A percentile compares a stretch with the other conserved stretches of the same genome.
phyloP scores from a whole-genome alignment of 2,888 invertebrate species.

The Gastrophysa polygoni region DNA sequence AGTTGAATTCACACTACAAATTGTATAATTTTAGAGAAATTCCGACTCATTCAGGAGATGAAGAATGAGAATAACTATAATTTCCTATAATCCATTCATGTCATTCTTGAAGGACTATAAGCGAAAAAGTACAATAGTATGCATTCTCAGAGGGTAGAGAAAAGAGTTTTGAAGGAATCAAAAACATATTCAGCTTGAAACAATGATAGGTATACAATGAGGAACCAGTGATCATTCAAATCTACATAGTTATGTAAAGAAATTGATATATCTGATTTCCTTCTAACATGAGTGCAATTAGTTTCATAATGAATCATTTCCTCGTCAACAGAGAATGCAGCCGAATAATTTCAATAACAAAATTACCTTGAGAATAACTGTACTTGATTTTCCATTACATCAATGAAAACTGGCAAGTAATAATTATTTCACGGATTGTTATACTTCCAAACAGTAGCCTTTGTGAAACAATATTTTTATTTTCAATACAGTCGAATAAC shows the following conservation, averaged over 20 bases:
- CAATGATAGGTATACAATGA: not conserved
- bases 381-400: constrained; percentile 20
- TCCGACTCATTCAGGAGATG: too few relatives aligned
- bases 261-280: constrained; percentile 13
- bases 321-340: not conserved
- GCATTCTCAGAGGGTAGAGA: too few relatives aligned
- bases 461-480: constrained; percentile 17
- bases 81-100: too few relatives aligned
- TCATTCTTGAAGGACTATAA: too few relatives aligned
- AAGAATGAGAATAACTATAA: too few relatives aligned
- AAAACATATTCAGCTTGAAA: too few relatives aligned
- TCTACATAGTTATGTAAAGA: constrained; percentile 4
- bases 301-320: constrained; percentile 10
- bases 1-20: too few relatives aligned
- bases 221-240: not conserved
- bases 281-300: constrained; percentile 9
- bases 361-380: constrained; percentile 8
- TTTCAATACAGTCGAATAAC: constrained; percentile 11
- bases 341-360: not conserved
- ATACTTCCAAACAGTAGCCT: constrained; percentile 13
- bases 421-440: constrained; percentile 23
- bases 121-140: too few relatives aligned
- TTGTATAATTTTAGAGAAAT: too few relatives aligned
- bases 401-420: constrained; percentile 19
- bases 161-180: too few relatives aligned